Percentiles rank a stretch among this genome's conserved stretches.
Evolutionary conservation across 1,140 invertebrate species (phyloP).

Genomic region (Penaeus vannamei): DNA sequence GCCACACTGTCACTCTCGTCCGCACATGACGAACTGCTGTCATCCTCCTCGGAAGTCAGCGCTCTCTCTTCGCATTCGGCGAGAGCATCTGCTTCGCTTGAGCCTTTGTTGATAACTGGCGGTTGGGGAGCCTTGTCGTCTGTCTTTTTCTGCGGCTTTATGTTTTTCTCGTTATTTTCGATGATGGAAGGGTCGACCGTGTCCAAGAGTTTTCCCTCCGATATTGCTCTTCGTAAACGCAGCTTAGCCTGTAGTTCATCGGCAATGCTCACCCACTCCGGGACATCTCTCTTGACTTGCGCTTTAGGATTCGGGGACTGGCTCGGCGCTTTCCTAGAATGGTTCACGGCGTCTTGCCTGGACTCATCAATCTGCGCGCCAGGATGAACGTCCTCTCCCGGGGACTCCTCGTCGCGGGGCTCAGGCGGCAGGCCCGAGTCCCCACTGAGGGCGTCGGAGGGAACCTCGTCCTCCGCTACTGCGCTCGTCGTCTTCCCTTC

Average conservation of each 20-base stretch:
- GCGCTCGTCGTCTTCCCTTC: background rate
- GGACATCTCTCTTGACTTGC: too few species aligned
- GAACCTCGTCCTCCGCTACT: conserved; percentile 1
- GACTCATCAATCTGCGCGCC: too few species aligned
- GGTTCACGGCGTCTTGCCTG: too few species aligned
- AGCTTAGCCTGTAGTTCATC: conserved; percentile 51
- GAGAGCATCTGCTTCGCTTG: background rate
- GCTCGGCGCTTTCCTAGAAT: too few species aligned
- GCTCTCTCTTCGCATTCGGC: background rate
- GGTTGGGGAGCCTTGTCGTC: background rate
- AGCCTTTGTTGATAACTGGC: too few species aligned
- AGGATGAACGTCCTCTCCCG: conserved; percentile 14
- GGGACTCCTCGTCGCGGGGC: conserved; percentile 29
- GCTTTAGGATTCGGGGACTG: too few species aligned
- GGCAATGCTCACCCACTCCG: conserved; percentile 17
- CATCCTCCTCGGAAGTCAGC: too few species aligned
- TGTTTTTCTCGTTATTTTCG: background rate
- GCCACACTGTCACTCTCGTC: too few species aligned
- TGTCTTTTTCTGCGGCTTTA: background rate
- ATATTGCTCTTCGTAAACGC: conserved; percentile 28
- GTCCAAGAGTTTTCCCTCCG: background rate
- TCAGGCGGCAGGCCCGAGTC: conserved; percentile 56
- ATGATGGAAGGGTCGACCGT: background rate
- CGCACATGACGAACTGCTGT: too few species aligned
- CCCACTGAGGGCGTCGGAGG: conserved; percentile 37